phyloP scores from a whole-genome alignment of 2,113 vertebrate genomes.

The Phoenicopterus ruber region DNA sequence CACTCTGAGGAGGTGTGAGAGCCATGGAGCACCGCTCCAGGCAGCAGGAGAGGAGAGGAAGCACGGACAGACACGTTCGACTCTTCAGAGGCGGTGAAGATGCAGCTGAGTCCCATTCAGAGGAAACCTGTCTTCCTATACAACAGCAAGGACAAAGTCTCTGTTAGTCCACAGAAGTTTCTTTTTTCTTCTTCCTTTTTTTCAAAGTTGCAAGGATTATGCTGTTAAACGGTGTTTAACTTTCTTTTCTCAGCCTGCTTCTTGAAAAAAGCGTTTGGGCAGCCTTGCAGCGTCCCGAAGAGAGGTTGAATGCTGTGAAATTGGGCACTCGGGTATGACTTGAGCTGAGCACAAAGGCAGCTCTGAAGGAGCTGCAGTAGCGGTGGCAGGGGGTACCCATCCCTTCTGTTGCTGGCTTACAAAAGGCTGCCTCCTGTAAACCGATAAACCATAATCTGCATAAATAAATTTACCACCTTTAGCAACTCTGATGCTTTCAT shows the following conservation, averaged over 20 bases:
- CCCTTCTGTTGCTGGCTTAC: background rate
- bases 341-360: background rate
- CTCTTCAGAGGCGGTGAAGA: background rate
- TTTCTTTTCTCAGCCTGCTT: background rate
- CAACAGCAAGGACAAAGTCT: background rate
- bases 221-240: background rate
- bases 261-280: background rate
- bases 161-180: background rate
- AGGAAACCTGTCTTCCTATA: background rate
- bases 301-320: background rate
- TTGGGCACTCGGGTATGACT: background rate
- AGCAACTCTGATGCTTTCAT: background rate
- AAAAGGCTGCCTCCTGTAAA: background rate
- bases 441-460: background rate
- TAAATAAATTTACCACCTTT: background rate
- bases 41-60: background rate
- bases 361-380: background rate
- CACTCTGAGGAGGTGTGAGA: background rate
- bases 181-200: background rate
- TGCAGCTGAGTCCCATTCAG: background rate
- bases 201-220: background rate
- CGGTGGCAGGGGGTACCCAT: background rate
- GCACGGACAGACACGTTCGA: background rate
- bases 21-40: background rate
- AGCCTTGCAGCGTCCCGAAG: background rate